phyloP scores from a whole-genome alignment of 35 echinoderm and acorn worm species.

The Acanthaster planci region DNA sequence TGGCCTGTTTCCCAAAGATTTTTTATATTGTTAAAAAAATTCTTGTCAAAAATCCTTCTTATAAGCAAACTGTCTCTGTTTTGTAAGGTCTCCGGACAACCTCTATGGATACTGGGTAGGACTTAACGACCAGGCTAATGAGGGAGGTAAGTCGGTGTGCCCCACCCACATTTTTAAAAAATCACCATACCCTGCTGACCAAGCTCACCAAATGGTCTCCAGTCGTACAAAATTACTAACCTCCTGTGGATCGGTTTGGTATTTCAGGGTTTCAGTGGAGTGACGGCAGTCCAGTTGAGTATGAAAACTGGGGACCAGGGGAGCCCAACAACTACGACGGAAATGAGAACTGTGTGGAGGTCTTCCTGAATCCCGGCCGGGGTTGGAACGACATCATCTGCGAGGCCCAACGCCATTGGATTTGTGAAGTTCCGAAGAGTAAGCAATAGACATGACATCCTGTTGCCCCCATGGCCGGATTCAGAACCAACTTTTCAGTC shows the following conservation, averaged over 20 bases:
- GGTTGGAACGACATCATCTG: constrained; percentile 73
- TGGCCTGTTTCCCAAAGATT: no score
- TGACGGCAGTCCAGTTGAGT: constrained; percentile 50
- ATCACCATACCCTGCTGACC: background rate
- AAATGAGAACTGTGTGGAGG: constrained; percentile 57
- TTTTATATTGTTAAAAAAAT: no score
- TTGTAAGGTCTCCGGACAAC: constrained; percentile 28
- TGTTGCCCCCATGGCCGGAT: no score
- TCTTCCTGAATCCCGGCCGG: constrained; percentile 32
- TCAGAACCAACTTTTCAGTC: no score
- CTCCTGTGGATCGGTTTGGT: background rate
- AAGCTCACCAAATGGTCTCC: background rate
- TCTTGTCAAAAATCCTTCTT: no score
- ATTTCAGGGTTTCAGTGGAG: constrained; percentile 48
- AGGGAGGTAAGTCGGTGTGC: constrained; percentile 49
- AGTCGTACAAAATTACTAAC: background rate
- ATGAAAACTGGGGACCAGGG: constrained; percentile 54
- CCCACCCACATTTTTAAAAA: background rate
- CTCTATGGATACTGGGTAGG: constrained; percentile 71
- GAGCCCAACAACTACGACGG: constrained; percentile 62
- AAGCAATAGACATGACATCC: constrained; percentile 1
- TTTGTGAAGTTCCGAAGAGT: constrained; percentile 78
- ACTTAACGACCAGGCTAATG: constrained; percentile 41
- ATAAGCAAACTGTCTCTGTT: constrained; percentile 3
- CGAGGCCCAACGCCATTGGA: constrained; percentile 51